phyloP scores from a whole-genome alignment of 2,797 vertebrate species.

The Paguma larvata region DNA sequence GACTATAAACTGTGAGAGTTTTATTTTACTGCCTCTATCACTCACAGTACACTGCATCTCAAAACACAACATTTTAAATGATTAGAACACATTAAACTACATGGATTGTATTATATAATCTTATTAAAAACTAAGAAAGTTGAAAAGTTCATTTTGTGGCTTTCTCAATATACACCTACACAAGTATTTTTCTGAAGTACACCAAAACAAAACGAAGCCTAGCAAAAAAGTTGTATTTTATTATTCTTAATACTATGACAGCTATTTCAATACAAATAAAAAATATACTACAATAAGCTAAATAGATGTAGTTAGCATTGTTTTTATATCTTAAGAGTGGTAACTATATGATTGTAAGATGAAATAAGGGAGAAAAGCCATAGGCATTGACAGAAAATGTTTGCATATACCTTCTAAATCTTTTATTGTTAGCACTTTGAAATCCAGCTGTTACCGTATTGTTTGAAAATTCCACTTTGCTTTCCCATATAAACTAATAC shows the following conservation, averaged over 20 bases:
- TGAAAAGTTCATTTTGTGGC: neutral
- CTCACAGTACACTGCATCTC: rapidly evolving
- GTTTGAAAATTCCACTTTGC: conserved; percentile 90
- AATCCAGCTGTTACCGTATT: conserved; percentile 91
- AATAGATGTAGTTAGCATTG: conserved; percentile 66
- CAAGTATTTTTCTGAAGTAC: neutral
- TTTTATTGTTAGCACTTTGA: conserved; percentile 85
- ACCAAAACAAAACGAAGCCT: neutral
- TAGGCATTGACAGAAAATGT: conserved; percentile 76
- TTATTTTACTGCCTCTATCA: neutral
- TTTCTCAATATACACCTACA: neutral
- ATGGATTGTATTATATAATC: neutral
- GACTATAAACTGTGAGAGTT: neutral
- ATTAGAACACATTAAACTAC: neutral
- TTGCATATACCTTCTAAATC: conserved; percentile 82
- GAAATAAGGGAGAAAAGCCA: conserved; percentile 22
- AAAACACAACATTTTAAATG: neutral
- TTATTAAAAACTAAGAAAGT: conserved; percentile 33
- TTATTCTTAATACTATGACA: conserved; percentile 44
- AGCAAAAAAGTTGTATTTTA: conserved; percentile 42
- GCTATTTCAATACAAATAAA: conserved; percentile 68
- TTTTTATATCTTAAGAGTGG: conserved; percentile 73
- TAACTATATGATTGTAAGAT: conserved; percentile 66
- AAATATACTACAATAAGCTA: conserved; percentile 14
- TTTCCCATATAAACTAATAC: conserved; percentile 92